Conservation (phyloP, 2,888 invertebrate genomes). For the Proisotoma minuta region DNA sequence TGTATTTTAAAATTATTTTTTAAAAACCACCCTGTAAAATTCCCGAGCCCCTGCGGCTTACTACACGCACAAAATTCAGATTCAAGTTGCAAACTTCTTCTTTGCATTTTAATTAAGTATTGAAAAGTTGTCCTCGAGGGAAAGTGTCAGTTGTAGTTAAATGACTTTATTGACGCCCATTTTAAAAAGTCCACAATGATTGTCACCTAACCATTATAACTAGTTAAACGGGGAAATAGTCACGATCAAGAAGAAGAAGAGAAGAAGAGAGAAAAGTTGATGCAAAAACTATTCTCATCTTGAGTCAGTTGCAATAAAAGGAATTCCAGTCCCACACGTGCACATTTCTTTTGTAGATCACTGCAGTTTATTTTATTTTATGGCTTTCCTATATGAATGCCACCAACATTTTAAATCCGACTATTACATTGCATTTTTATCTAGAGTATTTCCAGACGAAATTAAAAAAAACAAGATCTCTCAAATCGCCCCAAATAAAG, state of each 20-base stretch:
- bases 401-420: too few relatives aligned
- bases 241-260: neutral
- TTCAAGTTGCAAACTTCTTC: neutral
- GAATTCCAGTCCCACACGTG: slow-evolving; percentile 4
- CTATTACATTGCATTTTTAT: too few relatives aligned
- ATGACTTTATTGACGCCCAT: slow-evolving; percentile 39
- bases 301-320: slow-evolving; percentile 4
- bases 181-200: neutral
- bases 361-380: too few relatives aligned
- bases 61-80: neutral
- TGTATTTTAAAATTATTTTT: too few relatives aligned
- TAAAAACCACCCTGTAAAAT: too few relatives aligned
- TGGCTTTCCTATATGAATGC: too few relatives aligned
- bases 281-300: neutral
- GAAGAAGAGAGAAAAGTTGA: neutral
- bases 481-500: too few relatives aligned
- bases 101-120: slow-evolving; percentile 8
- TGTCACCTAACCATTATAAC: too few relatives aligned
- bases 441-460: too few relatives aligned
- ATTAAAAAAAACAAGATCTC: too few relatives aligned
- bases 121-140: slow-evolving; percentile 39
- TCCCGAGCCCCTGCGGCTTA: neutral
- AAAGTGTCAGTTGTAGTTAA: slow-evolving; percentile 26
- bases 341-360: too few relatives aligned
- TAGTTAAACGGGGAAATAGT: too few relatives aligned